phyloP scores from a whole-genome alignment of 2,797 vertebrate genomes.

The Poecile montanus region DNA sequence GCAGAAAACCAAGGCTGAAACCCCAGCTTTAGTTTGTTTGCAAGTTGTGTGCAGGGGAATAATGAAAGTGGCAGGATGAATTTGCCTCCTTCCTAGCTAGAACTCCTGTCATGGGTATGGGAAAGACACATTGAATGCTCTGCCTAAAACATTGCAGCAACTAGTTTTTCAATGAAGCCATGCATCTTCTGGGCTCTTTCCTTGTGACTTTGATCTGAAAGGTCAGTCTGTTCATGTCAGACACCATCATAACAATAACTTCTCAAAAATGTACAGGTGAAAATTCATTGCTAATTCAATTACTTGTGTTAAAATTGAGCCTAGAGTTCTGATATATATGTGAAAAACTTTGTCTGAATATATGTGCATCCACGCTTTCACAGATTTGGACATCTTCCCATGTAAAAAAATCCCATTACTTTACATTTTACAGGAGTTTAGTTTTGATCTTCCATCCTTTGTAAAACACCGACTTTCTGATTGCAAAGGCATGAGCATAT shows the following conservation, averaged over 20 bases:
- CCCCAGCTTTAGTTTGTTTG: not conserved
- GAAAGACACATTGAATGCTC: not conserved
- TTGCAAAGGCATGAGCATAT: not conserved
- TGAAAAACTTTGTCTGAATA: not conserved
- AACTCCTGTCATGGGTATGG: not conserved
- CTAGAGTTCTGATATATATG: not conserved
- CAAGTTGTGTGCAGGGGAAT: fast-evolving
- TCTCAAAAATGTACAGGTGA: not conserved
- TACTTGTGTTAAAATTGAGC: not conserved
- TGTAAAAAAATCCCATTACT: not conserved
- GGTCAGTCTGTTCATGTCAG: not conserved
- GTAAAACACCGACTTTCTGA: not conserved
- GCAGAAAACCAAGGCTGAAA: not conserved
- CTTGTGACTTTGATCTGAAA: not conserved
- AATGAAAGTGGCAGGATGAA: not conserved
- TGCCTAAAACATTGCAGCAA: not conserved
- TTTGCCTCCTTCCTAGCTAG: not conserved
- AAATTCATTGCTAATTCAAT: not conserved
- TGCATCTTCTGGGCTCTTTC: not conserved
- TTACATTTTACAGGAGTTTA: not conserved
- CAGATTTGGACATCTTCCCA: not conserved
- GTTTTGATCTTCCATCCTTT: not conserved
- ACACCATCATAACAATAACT: not conserved
- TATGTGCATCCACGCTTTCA: not conserved
- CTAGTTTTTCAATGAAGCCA: not conserved